Conservation (phyloP, 92 coral and sea anemone species). For the Zoanthus sansibaricus region DNA sequence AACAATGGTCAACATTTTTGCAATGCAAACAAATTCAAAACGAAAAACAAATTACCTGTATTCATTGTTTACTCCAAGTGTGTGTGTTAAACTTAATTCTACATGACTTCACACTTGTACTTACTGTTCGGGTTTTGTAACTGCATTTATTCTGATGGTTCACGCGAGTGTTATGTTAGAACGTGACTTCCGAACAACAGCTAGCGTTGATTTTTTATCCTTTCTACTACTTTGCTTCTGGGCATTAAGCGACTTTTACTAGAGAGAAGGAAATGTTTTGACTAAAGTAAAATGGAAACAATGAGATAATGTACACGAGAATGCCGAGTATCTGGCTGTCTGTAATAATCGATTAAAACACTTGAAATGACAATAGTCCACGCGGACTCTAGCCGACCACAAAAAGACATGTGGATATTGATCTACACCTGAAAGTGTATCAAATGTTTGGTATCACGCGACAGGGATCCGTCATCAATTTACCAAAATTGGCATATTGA, state of each 20-base stretch:
- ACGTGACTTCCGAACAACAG: background rate
- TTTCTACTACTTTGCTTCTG: background rate
- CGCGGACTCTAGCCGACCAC: background rate
- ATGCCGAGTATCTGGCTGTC: background rate
- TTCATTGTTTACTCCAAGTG: background rate
- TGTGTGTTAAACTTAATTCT: background rate
- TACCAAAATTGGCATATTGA: slow-evolving; percentile 8
- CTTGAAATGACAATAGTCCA: background rate
- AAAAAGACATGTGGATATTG: background rate
- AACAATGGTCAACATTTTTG: background rate
- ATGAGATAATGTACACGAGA: slow-evolving; percentile 2
- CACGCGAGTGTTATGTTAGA: background rate
- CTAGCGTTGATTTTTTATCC: background rate
- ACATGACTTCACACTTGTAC: background rate
- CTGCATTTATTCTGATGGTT: background rate
- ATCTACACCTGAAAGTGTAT: background rate
- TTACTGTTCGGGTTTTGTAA: background rate
- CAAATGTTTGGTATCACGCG: background rate
- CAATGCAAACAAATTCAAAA: background rate
- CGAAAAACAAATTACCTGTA: background rate
- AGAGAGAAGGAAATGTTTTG: background rate
- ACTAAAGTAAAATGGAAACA: slow-evolving; percentile 7
- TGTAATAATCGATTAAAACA: background rate
- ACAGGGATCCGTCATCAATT: background rate
- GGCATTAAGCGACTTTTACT: background rate